phyloP scores from a whole-genome alignment of 2,113 vertebrate species.

The Eretmochelys imbricata region DNA sequence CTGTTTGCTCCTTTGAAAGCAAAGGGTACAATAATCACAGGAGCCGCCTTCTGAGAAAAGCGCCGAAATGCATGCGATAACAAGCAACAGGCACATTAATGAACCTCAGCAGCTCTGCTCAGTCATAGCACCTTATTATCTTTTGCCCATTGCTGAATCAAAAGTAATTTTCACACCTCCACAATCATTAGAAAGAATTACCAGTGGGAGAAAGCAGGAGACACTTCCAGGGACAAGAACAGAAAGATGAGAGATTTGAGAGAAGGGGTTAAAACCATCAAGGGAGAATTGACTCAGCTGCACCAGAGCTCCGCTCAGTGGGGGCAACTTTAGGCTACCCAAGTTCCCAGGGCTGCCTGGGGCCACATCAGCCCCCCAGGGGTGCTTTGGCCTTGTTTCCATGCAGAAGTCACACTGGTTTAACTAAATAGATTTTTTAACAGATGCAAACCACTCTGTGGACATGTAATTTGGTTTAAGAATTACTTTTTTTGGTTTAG shows the following conservation, averaged over 20 bases:
- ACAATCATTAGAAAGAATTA: not conserved
- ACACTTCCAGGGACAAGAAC: not conserved
- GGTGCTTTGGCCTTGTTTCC: not conserved
- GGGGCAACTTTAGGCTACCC: not conserved
- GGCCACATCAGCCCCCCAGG: not conserved
- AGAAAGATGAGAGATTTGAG: not conserved
- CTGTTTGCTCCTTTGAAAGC: not conserved
- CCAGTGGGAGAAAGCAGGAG: not conserved
- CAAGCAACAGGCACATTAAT: not conserved
- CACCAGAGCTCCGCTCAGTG: not conserved
- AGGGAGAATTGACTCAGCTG: not conserved
- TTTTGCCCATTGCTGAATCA: not conserved
- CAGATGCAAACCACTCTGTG: not conserved
- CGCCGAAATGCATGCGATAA: not conserved
- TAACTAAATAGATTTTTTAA: not conserved
- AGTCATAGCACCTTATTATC: not conserved
- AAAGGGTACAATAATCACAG: not conserved
- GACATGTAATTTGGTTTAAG: not conserved
- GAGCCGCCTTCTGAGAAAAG: not conserved
- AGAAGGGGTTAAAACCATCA: not conserved
- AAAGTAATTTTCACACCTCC: not conserved
- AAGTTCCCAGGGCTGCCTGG: not conserved
- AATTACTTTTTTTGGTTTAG: not conserved
- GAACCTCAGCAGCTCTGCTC: not conserved
- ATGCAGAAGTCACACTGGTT: not conserved